Evolutionary conservation across 2,113 vertebrate genomes (phyloP).

Genomic region (Gasterosteus aculeatus): DNA sequence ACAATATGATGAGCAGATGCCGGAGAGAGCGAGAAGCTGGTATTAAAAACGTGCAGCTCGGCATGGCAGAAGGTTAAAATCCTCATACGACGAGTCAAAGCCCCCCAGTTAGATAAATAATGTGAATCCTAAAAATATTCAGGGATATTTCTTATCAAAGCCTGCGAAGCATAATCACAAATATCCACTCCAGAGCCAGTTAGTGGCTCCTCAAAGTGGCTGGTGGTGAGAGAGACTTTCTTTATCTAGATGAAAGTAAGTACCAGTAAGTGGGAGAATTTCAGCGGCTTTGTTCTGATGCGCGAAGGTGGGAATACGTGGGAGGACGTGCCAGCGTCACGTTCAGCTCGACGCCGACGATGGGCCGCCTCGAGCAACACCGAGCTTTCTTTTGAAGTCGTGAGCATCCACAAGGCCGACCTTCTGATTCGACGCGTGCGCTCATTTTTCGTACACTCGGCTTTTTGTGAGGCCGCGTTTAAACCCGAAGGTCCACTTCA

Average conservation of each 20-base stretch:
- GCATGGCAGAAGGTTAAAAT: slow-evolving; percentile 34
- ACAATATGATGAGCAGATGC: slow-evolving; percentile 48
- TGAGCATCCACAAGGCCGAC: slow-evolving; percentile 12
- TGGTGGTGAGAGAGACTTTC: background rate
- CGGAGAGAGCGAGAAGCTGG: slow-evolving; percentile 4
- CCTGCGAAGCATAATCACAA: background rate
- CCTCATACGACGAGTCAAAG: background rate
- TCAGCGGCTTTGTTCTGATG: slow-evolving; percentile 27
- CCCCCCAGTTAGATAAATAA: slow-evolving; percentile 7
- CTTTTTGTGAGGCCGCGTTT: slow-evolving; percentile 28
- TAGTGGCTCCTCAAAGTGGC: slow-evolving; percentile 16
- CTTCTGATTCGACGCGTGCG: slow-evolving; percentile 33
- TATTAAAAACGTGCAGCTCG: slow-evolving; percentile 25
- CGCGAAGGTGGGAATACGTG: slow-evolving; percentile 15
- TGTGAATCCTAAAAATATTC: background rate
- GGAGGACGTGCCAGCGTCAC: background rate
- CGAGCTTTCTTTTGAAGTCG: slow-evolving; percentile 35
- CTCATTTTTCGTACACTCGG: slow-evolving; percentile 58
- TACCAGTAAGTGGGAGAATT: slow-evolving; percentile 4
- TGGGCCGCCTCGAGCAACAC: background rate
- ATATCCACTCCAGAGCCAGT: background rate
- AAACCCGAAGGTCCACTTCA: too few species aligned
- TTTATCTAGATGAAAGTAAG: slow-evolving; percentile 24
- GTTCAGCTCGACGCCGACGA: slow-evolving; percentile 23
- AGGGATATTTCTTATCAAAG: slow-evolving; percentile 5